Evolutionary conservation across 2,113 vertebrate genomes (phyloP), one percentile per base, ranked within the genome.

Genomic region (Entelurus aequoreus): DNA sequence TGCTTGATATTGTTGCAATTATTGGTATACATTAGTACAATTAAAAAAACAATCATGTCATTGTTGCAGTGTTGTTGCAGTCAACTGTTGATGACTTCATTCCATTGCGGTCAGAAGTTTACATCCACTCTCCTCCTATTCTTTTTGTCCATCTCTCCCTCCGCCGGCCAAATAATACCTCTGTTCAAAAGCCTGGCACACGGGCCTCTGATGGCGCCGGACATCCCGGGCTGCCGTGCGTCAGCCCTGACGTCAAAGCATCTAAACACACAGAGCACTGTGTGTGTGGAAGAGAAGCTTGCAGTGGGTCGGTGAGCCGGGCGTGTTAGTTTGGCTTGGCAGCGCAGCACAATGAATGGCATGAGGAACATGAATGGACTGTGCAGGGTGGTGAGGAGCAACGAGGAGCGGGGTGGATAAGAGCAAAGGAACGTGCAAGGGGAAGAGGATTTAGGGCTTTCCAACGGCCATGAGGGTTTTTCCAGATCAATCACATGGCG

Each of bases 191-290:
- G 35, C 42, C 36, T 28, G 44, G 59, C 49, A 55, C 63, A 55
- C 63, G 68, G 63, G 66, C 69, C 63, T 66, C 70, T 72, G 66
- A 68, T 71, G 61, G 60, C 48, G 54, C 54, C 14, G 51, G 58
- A 72, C 66, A 60, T 77, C 72, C 71, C 63, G 58, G 66, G 57
- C 68, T 12, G 48, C 59, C 38, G 50, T 77, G 74, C 69, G 74
- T 79, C 77, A 79, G 56, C 54, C 15, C 10, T 81, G 79, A 82
- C 76, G 73, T 78, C 79, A 82, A 63, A 69, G 58, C 53, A 48
- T 52, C 47, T 54, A 65, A 67, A 75, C 72, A 79, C 53, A 77
- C 56, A 48, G 60, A 48, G 60, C 59, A 57, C 63, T 78, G 65
- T 82, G 63, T 82, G 63, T 74, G 63, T 74, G 62, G 63, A 64